These are phyloP conservation scores for Canis aureus DNA, from an alignment of 2,113 vertebrate species.

Conservation along the genomic window DNA sequence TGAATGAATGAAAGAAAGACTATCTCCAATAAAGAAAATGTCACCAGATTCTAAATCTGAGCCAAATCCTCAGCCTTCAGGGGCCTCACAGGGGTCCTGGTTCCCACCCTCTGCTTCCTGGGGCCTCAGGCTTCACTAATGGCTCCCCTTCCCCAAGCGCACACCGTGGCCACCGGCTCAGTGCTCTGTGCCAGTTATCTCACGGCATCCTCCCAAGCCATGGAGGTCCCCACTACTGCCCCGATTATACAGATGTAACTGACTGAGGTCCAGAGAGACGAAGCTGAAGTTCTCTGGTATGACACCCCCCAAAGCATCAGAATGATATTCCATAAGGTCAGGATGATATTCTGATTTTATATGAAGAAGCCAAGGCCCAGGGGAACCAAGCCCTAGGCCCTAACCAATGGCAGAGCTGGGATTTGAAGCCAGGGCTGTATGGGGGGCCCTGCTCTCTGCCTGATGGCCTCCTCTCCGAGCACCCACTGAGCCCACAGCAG, in stretches of 20 bases:
- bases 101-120: rapidly evolving
- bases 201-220: background rate
- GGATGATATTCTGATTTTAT: background rate
- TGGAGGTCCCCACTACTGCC: background rate
- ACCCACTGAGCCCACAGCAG: rapidly evolving
- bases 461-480: background rate
- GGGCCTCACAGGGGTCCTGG: background rate
- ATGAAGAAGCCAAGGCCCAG: background rate
- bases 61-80: background rate
- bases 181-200: rapidly evolving
- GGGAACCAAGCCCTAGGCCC: background rate
- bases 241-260: background rate
- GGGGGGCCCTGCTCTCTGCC: rapidly evolving
- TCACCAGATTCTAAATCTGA: background rate
- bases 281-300: background rate
- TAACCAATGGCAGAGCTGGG: background rate
- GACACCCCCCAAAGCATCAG: background rate
- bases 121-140: background rate
- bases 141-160: background rate
- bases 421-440: background rate
- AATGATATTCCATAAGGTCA: background rate
- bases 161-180: background rate
- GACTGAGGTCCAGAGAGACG: background rate
- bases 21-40: background rate
- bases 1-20: background rate